A percentile compares a stretch with the other conserved stretches of the same genome.
phyloP scores from a whole-genome alignment of 2,888 invertebrate genomes.

The Zygothrica quintamaculata region DNA sequence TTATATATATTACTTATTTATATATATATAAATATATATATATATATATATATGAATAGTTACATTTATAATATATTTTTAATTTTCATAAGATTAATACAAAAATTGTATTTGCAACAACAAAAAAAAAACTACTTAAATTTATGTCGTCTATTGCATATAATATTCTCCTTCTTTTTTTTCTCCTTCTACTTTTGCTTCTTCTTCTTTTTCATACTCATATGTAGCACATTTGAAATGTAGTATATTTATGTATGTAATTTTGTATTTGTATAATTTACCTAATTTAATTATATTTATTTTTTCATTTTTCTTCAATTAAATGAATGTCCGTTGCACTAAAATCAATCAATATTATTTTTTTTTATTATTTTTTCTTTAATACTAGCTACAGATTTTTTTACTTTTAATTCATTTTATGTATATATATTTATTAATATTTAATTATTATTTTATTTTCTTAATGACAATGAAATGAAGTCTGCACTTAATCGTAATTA shows the following conservation, averaged over 20 bases:
- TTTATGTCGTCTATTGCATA: conserved; percentile 33
- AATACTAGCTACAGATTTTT: conserved; percentile 51
- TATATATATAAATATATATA: no score
- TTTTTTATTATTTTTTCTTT: conserved; percentile 50
- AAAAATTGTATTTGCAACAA: conserved; percentile 37
- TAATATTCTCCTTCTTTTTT: no score
- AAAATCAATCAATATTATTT: conserved; percentile 62
- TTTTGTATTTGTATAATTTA: conserved; percentile 67
- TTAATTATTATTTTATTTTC: conserved; percentile 6
- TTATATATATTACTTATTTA: no score
- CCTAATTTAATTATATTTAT: conserved; percentile 53
- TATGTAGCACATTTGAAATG: conserved; percentile 50
- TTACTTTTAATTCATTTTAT: conserved; percentile 7
- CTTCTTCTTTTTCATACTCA: conserved; percentile 14
- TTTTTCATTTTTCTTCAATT: conserved; percentile 52
- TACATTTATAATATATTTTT: conserved; percentile 19
- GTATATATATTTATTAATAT: background rate
- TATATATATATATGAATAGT: no score
- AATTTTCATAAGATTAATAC: conserved; percentile 47
- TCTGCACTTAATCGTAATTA: no score
- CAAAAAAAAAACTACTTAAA: conserved; percentile 29
- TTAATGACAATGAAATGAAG: conserved; percentile 6
- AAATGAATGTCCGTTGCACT: conserved; percentile 78
- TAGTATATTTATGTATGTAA: conserved; percentile 27
- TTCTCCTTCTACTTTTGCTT: conserved; percentile 7